Base-by-base conservation (phyloP, 2,797 vertebrate species). In the Alectoris magna region DNA sequence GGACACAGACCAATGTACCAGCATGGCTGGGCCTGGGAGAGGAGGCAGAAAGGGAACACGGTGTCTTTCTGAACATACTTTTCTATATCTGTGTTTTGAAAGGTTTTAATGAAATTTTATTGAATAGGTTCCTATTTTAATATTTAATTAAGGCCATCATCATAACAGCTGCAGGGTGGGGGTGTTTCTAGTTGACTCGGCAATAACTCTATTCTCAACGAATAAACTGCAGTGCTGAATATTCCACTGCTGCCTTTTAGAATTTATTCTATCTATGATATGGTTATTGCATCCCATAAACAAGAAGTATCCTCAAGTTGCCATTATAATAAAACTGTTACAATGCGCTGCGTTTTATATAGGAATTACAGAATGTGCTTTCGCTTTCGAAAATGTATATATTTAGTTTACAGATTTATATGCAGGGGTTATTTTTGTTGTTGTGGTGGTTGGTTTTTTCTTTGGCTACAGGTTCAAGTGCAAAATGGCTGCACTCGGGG, bases 271-370 rank as follows among this genome's bases (percentile, higher is more conserved):
- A 84, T 81, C 93, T 75, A 22, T 84, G 91, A 76, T 93, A 59
- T 44, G 89, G 89, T 96, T 97, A 97, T 96, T 95, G 94, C 92
- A 84, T 74, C 85, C 90, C 93, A 96, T 96, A 96, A 97, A 96
- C 92, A 96, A 96, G 92, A 95, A 96, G 93, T 94, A 96, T 96
- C 93, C 93, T 95, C 95, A 92, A 94, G 94, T 96, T 94, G 43
- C 84, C 92, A 87, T 95, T 94, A 89, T 46, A 96, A 96, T 96
- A 95, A 96, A 96, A 93, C 84, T 96, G 91, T 87, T 95, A 92
- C 95, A 95, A 90, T 91, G 86, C 41, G 14, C 79, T 69, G 73
- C 84, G 88, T 96, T 96, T 93, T 96, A 94, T 90, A 76, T 21
- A 38, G 92, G 77, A 93, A 92, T 95, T 94, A 90, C 27, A 3